Conservation (phyloP, 2,113 vertebrate genomes). For the Seriola aureovittata region DNA sequence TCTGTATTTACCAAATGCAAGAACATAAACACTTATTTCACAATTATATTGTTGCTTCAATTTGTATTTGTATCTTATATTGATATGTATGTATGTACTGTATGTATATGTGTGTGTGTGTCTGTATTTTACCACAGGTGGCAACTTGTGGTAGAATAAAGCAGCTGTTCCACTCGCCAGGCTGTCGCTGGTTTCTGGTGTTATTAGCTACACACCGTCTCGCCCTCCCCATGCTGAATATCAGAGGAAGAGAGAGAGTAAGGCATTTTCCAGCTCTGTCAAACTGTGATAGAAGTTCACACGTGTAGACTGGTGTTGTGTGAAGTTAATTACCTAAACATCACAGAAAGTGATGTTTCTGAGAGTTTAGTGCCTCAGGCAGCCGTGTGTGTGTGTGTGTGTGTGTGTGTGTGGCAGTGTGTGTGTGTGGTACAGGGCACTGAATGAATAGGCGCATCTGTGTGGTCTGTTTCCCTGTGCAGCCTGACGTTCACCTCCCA, state of each 20-base stretch:
- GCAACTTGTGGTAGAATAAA: not conserved
- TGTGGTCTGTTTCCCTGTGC: conserved; percentile 41
- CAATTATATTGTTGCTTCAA: not conserved
- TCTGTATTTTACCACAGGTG: too few relatives aligned
- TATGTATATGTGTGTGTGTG: too few relatives aligned
- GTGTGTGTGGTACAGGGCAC: not conserved
- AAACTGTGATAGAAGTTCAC: conserved; percentile 13
- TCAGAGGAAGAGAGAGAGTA: not conserved
- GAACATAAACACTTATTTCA: too few relatives aligned
- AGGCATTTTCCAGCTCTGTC: conserved; percentile 14
- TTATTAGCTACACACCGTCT: not conserved
- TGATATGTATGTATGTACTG: too few relatives aligned
- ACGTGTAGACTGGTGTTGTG: conserved; percentile 5
- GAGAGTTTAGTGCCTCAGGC: conserved; percentile 4
- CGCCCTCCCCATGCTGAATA: conserved; percentile 3
- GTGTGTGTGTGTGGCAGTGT: conserved; percentile 21
- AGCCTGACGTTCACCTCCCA: conserved; percentile 44
- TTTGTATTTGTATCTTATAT: not conserved
- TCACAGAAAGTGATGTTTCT: conserved; percentile 17
- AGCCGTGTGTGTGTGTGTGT: conserved; percentile 1
- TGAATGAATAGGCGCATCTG: conserved; percentile 20
- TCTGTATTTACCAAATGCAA: too few relatives aligned
- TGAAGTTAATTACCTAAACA: conserved; percentile 27
- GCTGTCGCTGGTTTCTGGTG: not conserved
- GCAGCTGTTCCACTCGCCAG: not conserved